These are phyloP conservation scores for Mus caroli DNA, from an alignment of 2,797 vertebrate genomes.

Conservation along the genomic window DNA sequence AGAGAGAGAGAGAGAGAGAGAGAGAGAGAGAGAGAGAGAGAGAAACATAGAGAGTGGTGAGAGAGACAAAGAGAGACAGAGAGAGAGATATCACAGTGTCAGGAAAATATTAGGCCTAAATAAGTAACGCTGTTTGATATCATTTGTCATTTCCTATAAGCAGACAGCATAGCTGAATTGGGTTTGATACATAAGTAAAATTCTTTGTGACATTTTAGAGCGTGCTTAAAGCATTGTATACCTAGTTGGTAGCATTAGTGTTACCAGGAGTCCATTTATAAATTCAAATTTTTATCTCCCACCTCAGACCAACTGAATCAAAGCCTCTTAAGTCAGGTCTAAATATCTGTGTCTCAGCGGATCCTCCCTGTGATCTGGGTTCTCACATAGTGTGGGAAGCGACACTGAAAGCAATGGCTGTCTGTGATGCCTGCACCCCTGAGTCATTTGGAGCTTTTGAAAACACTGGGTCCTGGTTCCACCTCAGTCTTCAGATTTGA, in stretches of 20 bases:
- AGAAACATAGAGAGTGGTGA: not conserved
- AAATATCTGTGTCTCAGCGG: not conserved
- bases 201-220: conserved; percentile 50
- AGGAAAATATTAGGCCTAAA: conserved; percentile 53
- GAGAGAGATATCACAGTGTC: not conserved
- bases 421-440: not conserved
- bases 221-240: conserved; percentile 10
- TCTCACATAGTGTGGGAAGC: not conserved
- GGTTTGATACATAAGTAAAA: conserved; percentile 57
- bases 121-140: conserved; percentile 28
- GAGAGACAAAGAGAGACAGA: not conserved
- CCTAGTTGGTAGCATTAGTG: not conserved
- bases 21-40: not conserved
- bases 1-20: not conserved
- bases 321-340: not conserved
- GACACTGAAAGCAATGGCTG: not conserved
- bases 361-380: not conserved
- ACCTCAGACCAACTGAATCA: not conserved
- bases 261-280: not conserved
- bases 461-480: not conserved
- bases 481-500: not conserved
- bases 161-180: conserved; percentile 33
- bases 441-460: conserved; percentile 6
- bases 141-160: not conserved
- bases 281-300: not conserved